phyloP scores from a whole-genome alignment of 2,797 vertebrate genomes.

The Bovichtus variegatus region DNA sequence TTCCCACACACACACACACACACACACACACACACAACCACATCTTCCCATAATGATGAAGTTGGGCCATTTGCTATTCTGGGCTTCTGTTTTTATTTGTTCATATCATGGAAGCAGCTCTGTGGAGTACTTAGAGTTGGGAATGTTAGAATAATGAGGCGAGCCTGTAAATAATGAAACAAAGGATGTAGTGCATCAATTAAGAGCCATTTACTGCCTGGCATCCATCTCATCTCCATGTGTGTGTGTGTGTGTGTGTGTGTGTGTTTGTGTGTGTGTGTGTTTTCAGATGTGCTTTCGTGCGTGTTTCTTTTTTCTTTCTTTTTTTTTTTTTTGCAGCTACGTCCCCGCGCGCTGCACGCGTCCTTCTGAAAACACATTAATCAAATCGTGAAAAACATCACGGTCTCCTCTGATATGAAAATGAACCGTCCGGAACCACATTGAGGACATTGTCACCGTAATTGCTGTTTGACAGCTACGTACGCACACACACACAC shows the following conservation, averaged over 20 bases:
- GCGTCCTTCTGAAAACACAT: constrained; percentile 62
- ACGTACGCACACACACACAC: constrained; percentile 13
- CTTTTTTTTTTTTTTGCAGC: constrained; percentile 6
- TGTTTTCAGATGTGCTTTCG: too few species aligned
- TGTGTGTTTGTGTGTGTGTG: too few species aligned
- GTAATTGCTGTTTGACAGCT: constrained; percentile 80
- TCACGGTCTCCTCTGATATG: constrained; percentile 65
- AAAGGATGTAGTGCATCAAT: constrained; percentile 81
- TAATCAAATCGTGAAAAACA: constrained; percentile 66
- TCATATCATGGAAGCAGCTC: constrained; percentile 57
- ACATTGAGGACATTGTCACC: constrained; percentile 66
- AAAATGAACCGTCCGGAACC: constrained; percentile 70
- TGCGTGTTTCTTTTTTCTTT: constrained; percentile 9
- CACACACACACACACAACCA: constrained; percentile 27
- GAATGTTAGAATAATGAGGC: constrained; percentile 74
- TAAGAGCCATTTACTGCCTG: constrained; percentile 78
- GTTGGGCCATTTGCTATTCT: constrained; percentile 64
- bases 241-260: too few species aligned
- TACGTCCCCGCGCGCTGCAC: not conserved
- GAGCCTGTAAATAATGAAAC: constrained; percentile 83
- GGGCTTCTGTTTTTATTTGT: constrained; percentile 67
- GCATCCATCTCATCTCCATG: constrained; percentile 60
- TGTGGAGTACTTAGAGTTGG: constrained; percentile 49
- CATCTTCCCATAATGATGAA: constrained; percentile 51
- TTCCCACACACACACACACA: not conserved